phyloP scores from a whole-genome alignment of 2,113 vertebrate species.

The Seriola dumerili region DNA sequence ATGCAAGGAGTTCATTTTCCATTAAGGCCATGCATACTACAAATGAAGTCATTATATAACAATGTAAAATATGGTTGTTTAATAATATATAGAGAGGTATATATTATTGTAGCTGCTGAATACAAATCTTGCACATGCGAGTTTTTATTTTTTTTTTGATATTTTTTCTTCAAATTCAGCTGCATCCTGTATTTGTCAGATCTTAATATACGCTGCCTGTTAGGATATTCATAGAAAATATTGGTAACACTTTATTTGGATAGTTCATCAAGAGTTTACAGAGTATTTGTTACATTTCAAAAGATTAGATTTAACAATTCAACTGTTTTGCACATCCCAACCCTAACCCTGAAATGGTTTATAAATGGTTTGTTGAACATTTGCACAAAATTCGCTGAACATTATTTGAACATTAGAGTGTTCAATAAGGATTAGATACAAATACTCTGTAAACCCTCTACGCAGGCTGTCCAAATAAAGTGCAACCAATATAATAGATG shows the following conservation, averaged over 20 bases:
- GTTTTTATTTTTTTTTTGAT: not conserved
- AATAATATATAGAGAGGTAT: not conserved
- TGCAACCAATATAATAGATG: not conserved
- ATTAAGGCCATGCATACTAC: constrained; percentile 10
- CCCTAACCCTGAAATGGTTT: too few relatives aligned
- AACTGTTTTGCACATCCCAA: too few relatives aligned
- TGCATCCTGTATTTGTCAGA: not conserved
- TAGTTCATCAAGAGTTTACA: too few relatives aligned
- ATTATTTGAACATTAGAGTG: too few relatives aligned
- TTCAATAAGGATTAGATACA: too few relatives aligned
- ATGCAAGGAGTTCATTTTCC: constrained; percentile 18
- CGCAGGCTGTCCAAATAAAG: too few relatives aligned
- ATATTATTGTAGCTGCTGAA: not conserved
- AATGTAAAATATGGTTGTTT: constrained; percentile 1
- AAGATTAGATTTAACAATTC: too few relatives aligned
- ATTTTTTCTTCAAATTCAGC: not conserved
- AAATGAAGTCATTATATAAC: constrained; percentile 21
- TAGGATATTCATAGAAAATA: not conserved
- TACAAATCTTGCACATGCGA: not conserved
- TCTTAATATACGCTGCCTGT: not conserved
- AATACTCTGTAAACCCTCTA: too few relatives aligned
- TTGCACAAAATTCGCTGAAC: too few relatives aligned
- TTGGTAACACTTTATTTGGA: too few relatives aligned
- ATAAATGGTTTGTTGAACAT: too few relatives aligned
- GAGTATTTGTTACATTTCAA: too few relatives aligned